phyloP scores from a whole-genome alignment of 2,797 vertebrate genomes.

The Spondyliosoma cantharus region DNA sequence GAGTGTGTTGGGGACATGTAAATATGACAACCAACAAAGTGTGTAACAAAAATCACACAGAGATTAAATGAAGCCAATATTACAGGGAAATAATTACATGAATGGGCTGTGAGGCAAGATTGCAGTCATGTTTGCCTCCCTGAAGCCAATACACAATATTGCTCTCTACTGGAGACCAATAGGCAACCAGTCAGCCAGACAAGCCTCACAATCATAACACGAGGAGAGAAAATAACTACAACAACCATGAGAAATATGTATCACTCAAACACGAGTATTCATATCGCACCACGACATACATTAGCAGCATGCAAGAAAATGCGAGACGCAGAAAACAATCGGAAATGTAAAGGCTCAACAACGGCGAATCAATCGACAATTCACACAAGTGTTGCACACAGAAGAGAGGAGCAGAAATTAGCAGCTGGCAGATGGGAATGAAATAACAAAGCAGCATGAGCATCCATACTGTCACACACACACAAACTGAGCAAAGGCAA shows the following conservation, averaged over 20 bases:
- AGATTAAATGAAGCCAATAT: too few relatives aligned
- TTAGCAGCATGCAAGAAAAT: conserved; percentile 14
- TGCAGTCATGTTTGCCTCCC: too few relatives aligned
- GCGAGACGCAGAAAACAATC: not conserved
- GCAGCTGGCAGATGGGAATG: not conserved
- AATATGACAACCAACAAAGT: too few relatives aligned
- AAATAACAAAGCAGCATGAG: conserved; percentile 1
- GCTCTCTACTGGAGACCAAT: too few relatives aligned
- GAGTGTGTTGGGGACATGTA: too few relatives aligned
- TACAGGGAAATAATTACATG: too few relatives aligned
- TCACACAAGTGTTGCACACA: not conserved
- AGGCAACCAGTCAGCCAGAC: too few relatives aligned
- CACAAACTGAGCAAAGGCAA: not conserved
- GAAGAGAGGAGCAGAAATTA: not conserved
- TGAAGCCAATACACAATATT: too few relatives aligned
- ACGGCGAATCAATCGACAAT: not conserved
- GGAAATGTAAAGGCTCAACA: not conserved
- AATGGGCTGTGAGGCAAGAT: too few relatives aligned
- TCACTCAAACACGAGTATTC: conserved; percentile 3
- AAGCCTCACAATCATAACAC: too few relatives aligned
- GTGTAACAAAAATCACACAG: too few relatives aligned
- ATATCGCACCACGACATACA: conserved; percentile 1
- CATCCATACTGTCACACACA: not conserved
- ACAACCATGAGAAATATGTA: not conserved
- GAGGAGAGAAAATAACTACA: too few relatives aligned